Conservation (phyloP, 2,888 invertebrate species). For the Chrysolina haemoptera region DNA sequence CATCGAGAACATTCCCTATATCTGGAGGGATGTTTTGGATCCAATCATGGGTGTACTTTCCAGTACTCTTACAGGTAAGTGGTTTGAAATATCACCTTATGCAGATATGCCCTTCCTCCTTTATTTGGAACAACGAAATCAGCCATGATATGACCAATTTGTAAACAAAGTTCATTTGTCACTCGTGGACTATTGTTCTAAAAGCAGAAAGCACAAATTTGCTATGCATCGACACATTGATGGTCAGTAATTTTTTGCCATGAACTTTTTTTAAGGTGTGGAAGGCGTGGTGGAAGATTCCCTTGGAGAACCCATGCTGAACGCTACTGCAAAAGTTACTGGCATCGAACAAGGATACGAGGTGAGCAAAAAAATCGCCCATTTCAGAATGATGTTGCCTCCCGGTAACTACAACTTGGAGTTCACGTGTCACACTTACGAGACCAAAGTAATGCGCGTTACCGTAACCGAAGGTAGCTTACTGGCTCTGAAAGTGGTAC, state of each 20-base stretch:
- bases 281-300: slow-evolving; percentile 80
- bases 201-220: too few relatives aligned
- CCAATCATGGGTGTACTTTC: slow-evolving; percentile 77
- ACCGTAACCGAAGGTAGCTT: slow-evolving; percentile 68
- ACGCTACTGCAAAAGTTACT: slow-evolving; percentile 80
- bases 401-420: slow-evolving; percentile 78
- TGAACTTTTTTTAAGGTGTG: slow-evolving; percentile 75
- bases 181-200: too few relatives aligned
- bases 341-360: slow-evolving; percentile 74
- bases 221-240: too few relatives aligned
- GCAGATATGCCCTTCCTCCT: too few relatives aligned
- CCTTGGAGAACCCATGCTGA: slow-evolving; percentile 76
- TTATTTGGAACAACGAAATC: too few relatives aligned
- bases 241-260: too few relatives aligned
- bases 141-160: too few relatives aligned
- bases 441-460: slow-evolving; percentile 70
- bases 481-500: slow-evolving; percentile 63
- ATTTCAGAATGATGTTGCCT: slow-evolving; percentile 81
- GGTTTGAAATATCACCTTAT: too few relatives aligned
- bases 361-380: slow-evolving; percentile 79
- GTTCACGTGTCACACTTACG: slow-evolving; percentile 76
- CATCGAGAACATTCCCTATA: slow-evolving; percentile 76
- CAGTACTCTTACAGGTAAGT: slow-evolving; percentile 75
- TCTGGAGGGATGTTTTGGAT: slow-evolving; percentile 80
- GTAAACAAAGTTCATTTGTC: too few relatives aligned